Evolutionary conservation across 2,888 invertebrate genomes (phyloP), one percentile per base, ranked within the genome.

Genomic region (Hoplodrina blanda): DNA sequence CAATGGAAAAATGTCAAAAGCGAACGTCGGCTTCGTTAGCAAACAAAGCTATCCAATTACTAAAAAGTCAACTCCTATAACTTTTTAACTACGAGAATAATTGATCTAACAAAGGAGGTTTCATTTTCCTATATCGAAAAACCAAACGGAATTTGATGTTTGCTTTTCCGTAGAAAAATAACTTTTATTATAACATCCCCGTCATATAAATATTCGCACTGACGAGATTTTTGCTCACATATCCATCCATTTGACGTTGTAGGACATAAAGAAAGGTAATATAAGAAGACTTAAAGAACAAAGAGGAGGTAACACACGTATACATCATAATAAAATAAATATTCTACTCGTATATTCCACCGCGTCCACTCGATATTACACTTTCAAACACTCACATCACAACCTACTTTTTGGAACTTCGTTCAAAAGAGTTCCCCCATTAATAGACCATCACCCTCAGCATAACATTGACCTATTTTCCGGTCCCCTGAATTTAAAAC

Each of bases 401-500:
- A 25, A 25, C 25, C 25, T 25, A 25, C 7, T 37, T 41, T 37
- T 37, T 50, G 44, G 6, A 25, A 52, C 15, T 25, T 7, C 53
- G 37, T 19, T 17, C 7, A 54, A 71, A 55, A 41, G 13, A 25
- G 55, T 46, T 66, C 15, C 7, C 44, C 44, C 62, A 44, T 63
- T 44, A 61, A 15, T 55, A 41, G 62, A n/a, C 17, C 44, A 25
- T 30, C 19, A 65, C 53, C 72, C 62, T 30, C 33, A 57, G 61
- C 54, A 65, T 78, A 78, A 53, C 78, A 77, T 71, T 81, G 82
- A 77, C 78, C 78, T 67, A 81, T 57, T 81, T 78, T 46, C 54
- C 78, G 54, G 78, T 50, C 66, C 78, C 62, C 65, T 63, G 19
- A 66, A 30, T 81, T 53, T 20, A 5, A 25, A 25, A 69, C 56